A percentile compares a stretch with the other conserved stretches of the same genome.
Evolutionary conservation across 2,113 vertebrate species (phyloP).

Genomic region (Alethe diademata): DNA sequence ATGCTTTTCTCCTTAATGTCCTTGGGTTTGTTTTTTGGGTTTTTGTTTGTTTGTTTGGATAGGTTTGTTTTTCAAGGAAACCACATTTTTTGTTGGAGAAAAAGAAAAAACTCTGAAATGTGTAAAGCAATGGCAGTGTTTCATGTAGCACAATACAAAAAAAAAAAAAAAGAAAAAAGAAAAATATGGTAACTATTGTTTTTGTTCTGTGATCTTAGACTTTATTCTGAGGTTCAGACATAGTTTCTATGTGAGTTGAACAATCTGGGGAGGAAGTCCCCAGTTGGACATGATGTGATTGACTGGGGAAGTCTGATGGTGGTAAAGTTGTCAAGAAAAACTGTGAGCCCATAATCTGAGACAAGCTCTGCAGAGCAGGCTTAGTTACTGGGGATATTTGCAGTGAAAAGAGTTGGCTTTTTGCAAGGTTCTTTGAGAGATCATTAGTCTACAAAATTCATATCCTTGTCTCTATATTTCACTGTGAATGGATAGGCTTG

Average conservation of each 20-base stretch:
- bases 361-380: neutral
- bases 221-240: neutral
- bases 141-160: neutral
- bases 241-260: neutral
- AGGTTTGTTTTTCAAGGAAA: neutral
- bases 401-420: neutral
- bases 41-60: neutral
- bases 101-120: neutral
- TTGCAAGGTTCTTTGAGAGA: neutral
- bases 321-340: neutral
- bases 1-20: neutral
- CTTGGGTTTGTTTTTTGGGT: neutral
- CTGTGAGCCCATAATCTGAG: neutral
- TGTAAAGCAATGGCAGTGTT: neutral
- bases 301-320: neutral
- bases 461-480: neutral
- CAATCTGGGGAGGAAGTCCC: neutral
- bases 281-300: neutral
- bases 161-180: neutral
- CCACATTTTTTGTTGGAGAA: neutral
- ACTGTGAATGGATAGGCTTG: neutral
- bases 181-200: neutral
- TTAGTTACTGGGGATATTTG: neutral
- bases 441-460: neutral
- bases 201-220: neutral